Base-by-base conservation (phyloP, 2,113 vertebrate genomes). In the Puffinus mauretanicus region DNA sequence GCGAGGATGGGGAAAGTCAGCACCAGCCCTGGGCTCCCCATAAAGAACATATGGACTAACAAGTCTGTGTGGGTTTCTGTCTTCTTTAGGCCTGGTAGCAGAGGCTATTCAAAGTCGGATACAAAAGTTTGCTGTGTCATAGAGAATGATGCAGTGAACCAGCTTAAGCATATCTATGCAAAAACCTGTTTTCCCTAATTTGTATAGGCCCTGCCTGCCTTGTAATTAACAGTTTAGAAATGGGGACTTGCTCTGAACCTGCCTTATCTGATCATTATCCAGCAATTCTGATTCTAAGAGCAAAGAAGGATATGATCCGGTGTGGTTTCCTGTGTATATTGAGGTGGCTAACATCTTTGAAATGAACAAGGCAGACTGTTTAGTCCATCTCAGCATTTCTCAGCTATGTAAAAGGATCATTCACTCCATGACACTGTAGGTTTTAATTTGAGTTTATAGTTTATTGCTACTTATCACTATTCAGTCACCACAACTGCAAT, bases 391-490 rank as follows among this genome's bases (percentile, higher is more conserved):
- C 70, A 90, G 46, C 55, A 44, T 36, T 93, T 93, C 73, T 91
- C 30, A 44, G 57, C 52, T 86, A 7, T 47, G 21, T 58, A 25
- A 62, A 66, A 87, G 13, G 44, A 83, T 87, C 46, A 85, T 89
- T 92, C 82, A 82, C 20, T 82, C 49, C 47, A 67, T 10, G 60
- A 25, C 24, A 65, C 67, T 69, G 38, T 25, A 81, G 73, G 40
- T 81, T 83, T 95, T 94, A 93, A 91, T 94, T 83, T 86, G 55
- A 82, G 22, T 93, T 94, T 95, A 86, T 67, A 61, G 62, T 40
- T 95, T 94, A 91, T 72, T 81, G 67, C 44, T 94, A 9, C 94
- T 96, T 94, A 79, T 92, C 72, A 67, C 30, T 84, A 54, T 46
- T 73, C 32, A 51, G 55, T 88, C 69, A 90, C 65, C 46, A 82